Evolutionary conservation across 2,113 vertebrate genomes (phyloP), one percentile per base, ranked within the genome.

Genomic region (Brachionichthys hirsutus): DNA sequence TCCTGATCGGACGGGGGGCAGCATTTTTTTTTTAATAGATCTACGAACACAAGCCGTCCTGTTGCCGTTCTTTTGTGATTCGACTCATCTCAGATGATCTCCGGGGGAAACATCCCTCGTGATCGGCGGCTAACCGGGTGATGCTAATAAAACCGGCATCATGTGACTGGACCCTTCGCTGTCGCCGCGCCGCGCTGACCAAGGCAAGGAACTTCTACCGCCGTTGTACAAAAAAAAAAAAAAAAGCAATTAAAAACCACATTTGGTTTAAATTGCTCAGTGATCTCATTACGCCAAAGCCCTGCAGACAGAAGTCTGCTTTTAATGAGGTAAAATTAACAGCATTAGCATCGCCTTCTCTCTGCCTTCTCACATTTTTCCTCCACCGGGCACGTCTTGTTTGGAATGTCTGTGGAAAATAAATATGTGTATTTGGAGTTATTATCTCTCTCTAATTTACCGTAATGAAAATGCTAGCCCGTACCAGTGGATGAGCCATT

Each of bases 401-500:
- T 79, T 76, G 42, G 53, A 73, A 70, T 80, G 80, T 74, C 77
- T 76, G 52, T 8, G 22, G 70, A 88, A 85, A 89, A 89, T 83
- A 89, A 89, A 88, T 86, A 87, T 85, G 83, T 85, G 82, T 85
- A 80, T 91, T 89, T 88, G 72, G 72, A 87, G 78, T 89, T 87
- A 89, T 88, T 88, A 86, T 86, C 68, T 18, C 77, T 71, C 78
- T 71, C 76, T 90, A 89, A 90, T 90, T 89, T 85, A 75, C 67
- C 47, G 44, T 84, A 89, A 89, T 88, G 84, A 86, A 89, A 87
- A 76, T 77, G 70, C 78, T 67, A 87, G 85, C 74, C 72, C 17
- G 73, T 15, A 46, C 82, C 74, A 73, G 79, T 52, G 71, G 78
- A 85, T 80, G 74, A 84, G 82, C 83, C 75, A 66, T 88, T 88